Evolutionary conservation across 2,113 vertebrate species (phyloP).

Genomic region (Mesoclemmys tuberculata): DNA sequence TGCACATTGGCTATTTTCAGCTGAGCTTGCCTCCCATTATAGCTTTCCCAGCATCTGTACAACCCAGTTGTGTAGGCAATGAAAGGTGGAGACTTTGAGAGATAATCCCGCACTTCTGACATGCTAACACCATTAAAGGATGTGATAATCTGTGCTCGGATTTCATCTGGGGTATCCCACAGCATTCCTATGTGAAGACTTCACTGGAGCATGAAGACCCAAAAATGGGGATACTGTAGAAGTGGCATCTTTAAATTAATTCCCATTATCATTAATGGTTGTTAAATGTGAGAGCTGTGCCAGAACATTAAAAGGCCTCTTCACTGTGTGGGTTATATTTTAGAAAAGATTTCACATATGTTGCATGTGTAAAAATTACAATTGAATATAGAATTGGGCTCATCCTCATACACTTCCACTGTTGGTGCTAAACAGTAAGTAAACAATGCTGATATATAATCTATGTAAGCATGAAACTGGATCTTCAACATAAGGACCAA

Average conservation of each 20-base stretch:
- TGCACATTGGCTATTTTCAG: neutral
- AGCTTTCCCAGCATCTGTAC: neutral
- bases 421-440: slow-evolving; percentile 32
- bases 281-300: neutral
- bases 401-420: slow-evolving; percentile 25
- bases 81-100: neutral
- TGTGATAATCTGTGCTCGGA: neutral
- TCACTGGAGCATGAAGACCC: neutral
- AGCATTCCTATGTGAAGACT: neutral
- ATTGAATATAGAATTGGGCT: slow-evolving; percentile 31
- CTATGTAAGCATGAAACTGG: slow-evolving; percentile 74
- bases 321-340: neutral
- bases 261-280: slow-evolving; percentile 13
- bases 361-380: slow-evolving; percentile 20
- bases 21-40: neutral
- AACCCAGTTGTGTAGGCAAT: neutral
- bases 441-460: slow-evolving; percentile 69
- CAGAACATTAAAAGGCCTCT: slow-evolving; percentile 14
- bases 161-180: neutral
- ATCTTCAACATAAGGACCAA: slow-evolving; percentile 70
- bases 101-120: neutral
- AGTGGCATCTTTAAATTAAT: slow-evolving; percentile 19
- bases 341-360: neutral
- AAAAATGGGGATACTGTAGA: neutral
- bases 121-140: neutral